Conservation (phyloP, 2,888 invertebrate species). For the Papilio demoleus region DNA sequence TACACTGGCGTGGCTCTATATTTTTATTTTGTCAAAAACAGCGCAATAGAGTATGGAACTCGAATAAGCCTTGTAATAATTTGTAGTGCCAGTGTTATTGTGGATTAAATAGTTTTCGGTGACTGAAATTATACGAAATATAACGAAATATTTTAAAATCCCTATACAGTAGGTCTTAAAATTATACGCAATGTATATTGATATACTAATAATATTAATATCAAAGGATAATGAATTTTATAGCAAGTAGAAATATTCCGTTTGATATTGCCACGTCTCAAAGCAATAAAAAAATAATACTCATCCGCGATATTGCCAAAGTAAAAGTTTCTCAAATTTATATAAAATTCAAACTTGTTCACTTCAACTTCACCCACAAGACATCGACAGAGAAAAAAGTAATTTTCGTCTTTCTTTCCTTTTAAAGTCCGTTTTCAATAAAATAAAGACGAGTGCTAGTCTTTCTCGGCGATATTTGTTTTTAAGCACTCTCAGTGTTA, state of each 20-base stretch:
- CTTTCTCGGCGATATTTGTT: constrained; percentile 49
- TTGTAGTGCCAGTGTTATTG: neutral
- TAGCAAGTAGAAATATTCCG: neutral
- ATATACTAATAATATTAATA: too few relatives aligned
- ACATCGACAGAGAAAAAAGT: constrained; percentile 48
- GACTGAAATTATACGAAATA: too few relatives aligned
- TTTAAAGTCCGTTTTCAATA: constrained; percentile 45
- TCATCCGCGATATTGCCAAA: constrained; percentile 13
- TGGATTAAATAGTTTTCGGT: neutral
- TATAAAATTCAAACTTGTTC: constrained; percentile 31
- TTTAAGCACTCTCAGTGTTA: constrained; percentile 48
- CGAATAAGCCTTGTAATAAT: constrained; percentile 14
- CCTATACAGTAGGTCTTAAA: too few relatives aligned
- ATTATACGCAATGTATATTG: too few relatives aligned
- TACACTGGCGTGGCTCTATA: constrained; percentile 13
- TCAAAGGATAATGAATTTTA: neutral
- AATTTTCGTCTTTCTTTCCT: constrained; percentile 45
- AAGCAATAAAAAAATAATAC: constrained; percentile 8
- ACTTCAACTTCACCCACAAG: constrained; percentile 25
- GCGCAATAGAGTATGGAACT: neutral
- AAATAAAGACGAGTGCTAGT: constrained; percentile 40
- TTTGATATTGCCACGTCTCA: neutral
- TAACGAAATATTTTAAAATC: too few relatives aligned
- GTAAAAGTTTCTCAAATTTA: constrained; percentile 29
- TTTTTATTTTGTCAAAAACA: constrained; percentile 25